Conservation (phyloP, 2,113 vertebrate genomes). For the Notothenia rossii region DNA sequence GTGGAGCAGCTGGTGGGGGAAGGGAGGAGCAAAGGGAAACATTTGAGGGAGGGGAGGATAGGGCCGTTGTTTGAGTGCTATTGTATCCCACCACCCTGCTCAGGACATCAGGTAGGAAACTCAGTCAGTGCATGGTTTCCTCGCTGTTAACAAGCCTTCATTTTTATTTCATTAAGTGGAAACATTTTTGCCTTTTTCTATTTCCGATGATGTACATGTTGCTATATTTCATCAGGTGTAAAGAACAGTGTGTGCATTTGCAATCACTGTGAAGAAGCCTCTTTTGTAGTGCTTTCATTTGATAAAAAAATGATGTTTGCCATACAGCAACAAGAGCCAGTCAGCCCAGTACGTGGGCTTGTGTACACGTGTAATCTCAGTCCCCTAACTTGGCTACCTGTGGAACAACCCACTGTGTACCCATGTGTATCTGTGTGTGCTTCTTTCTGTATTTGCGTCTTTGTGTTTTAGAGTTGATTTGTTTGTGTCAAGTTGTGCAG, state of each 20-base stretch:
- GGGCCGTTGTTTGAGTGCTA: slow-evolving; percentile 53
- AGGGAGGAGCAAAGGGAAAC: slow-evolving; percentile 55
- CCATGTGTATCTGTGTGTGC: neutral
- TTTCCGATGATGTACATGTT: slow-evolving; percentile 23
- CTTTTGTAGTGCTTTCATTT: neutral
- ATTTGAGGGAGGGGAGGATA: slow-evolving; percentile 29
- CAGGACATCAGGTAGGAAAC: slow-evolving; percentile 71
- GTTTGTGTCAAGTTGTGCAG: slow-evolving; percentile 44
- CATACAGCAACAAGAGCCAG: neutral
- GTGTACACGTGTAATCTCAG: slow-evolving; percentile 1
- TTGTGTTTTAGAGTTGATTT: slow-evolving; percentile 16
- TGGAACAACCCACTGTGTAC: neutral
- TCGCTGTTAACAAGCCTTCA: neutral
- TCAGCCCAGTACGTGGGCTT: slow-evolving; percentile 5
- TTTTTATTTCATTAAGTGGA: neutral
- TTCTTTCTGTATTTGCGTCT: slow-evolving; percentile 21
- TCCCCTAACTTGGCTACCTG: slow-evolving; percentile 9
- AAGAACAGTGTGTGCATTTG: neutral
- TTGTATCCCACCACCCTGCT: slow-evolving; percentile 52
- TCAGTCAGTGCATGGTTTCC: neutral
- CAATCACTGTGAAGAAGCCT: neutral
- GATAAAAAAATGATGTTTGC: neutral
- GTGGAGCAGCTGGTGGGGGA: slow-evolving; percentile 70
- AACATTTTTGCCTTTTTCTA: neutral
- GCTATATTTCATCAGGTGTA: slow-evolving; percentile 40